A percentile compares a stretch with the other conserved stretches of the same genome.
phyloP scores from a whole-genome alignment of 1,140 invertebrate genomes.

The Drosophila busckii region DNA sequence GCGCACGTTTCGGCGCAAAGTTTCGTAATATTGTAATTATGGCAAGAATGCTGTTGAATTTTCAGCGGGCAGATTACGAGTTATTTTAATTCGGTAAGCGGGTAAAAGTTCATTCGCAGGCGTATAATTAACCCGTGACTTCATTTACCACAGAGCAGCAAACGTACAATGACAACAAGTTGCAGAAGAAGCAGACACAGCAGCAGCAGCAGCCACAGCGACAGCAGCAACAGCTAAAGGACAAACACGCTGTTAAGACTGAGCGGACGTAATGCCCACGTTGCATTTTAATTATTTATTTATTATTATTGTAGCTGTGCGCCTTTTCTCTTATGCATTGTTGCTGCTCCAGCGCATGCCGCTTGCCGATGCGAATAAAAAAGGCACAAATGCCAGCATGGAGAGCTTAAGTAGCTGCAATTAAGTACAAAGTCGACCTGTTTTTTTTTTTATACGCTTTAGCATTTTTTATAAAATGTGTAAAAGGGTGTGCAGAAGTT shows the following conservation, averaged over 20 bases:
- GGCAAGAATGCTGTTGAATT: not conserved
- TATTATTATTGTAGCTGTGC: constrained; percentile 9
- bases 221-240: not conserved
- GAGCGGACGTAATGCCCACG: constrained; percentile 5
- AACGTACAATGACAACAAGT: constrained; percentile 2
- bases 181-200: not conserved
- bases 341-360: not conserved
- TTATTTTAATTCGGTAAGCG: constrained; percentile 38
- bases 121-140: constrained; percentile 56
- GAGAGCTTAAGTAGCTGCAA: constrained; percentile 10
- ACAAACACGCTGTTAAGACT: not conserved
- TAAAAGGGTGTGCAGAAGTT: too few relatives aligned
- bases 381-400: not conserved
- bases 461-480: too few relatives aligned
- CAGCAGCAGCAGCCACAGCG: not conserved
- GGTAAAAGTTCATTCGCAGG: constrained; percentile 40
- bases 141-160: constrained; percentile 48
- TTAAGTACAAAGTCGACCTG: constrained; percentile 3
- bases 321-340: not conserved
- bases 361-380: constrained; percentile 5
- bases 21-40: constrained; percentile 33
- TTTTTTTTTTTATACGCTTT: constrained; percentile 15
- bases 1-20: not conserved
- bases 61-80: constrained; percentile 2
- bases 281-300: constrained; percentile 45